These are phyloP conservation scores for Chlorodrepanis virens DNA, from an alignment of 2,113 vertebrate species.

Conservation along the genomic window DNA sequence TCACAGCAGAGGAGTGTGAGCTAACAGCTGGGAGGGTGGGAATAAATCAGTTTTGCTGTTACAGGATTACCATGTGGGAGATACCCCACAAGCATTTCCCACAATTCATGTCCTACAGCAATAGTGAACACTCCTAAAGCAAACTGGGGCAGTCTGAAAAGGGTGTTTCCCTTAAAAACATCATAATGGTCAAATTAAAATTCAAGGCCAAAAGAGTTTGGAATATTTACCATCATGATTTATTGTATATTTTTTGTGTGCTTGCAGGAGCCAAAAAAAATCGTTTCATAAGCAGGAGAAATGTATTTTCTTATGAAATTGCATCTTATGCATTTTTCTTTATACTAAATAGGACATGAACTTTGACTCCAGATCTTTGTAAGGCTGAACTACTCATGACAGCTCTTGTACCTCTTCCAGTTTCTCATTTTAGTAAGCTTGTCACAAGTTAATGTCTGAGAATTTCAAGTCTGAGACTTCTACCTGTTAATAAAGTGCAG, in stretches of 20 bases:
- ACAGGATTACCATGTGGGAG: not conserved
- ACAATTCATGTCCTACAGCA: not conserved
- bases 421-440: not conserved
- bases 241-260: not conserved
- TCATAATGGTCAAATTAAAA: not conserved
- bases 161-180: not conserved
- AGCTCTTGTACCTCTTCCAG: not conserved
- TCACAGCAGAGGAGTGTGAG: not conserved
- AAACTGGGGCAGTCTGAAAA: not conserved
- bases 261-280: not conserved
- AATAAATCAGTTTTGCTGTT: not conserved
- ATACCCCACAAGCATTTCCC: not conserved
- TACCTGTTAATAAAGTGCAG: not conserved
- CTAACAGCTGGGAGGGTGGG: not conserved
- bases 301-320: conserved; percentile 11
- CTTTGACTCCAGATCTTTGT: not conserved
- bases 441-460: not conserved
- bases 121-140: not conserved
- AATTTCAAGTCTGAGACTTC: not conserved
- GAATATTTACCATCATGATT: not conserved
- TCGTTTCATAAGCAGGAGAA: not conserved
- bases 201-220: not conserved
- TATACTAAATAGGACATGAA: not conserved
- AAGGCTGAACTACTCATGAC: not conserved
- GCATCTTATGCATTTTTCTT: not conserved